phyloP scores from a whole-genome alignment of 2,113 vertebrate species.

The Haemorhous mexicanus region DNA sequence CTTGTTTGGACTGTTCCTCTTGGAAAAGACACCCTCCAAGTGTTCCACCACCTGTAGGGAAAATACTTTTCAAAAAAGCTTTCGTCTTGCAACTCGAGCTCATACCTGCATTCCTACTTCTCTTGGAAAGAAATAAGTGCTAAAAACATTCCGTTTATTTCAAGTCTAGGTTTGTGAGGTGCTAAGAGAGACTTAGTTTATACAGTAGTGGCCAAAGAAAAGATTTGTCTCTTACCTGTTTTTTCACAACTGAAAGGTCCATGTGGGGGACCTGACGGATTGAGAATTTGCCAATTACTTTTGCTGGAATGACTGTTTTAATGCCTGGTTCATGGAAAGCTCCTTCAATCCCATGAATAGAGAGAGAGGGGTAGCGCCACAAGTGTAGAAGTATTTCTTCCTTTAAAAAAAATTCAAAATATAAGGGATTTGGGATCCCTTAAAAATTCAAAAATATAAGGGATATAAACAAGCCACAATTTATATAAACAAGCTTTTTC shows the following conservation, averaged over 20 bases:
- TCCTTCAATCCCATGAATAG: conserved; percentile 90
- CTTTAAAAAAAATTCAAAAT: conserved; percentile 62
- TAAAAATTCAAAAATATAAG: not conserved
- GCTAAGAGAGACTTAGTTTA: not conserved
- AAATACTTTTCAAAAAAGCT: not conserved
- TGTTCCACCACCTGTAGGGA: conserved; percentile 69
- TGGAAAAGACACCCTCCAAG: conserved; percentile 80
- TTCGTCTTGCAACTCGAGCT: not conserved
- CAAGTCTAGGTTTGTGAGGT: not conserved
- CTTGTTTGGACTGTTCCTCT: conserved; percentile 85
- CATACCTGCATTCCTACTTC: not conserved
- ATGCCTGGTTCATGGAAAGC: conserved; percentile 82
- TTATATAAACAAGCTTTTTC: not conserved
- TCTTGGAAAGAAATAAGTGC: not conserved
- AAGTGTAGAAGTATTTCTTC: conserved; percentile 85
- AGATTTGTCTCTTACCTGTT: conserved; percentile 74
- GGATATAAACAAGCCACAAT: not conserved
- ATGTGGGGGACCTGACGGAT: conserved; percentile 89
- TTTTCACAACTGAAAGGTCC: conserved; percentile 78
- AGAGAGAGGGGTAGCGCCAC: conserved; percentile 88
- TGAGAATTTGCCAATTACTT: conserved; percentile 90
- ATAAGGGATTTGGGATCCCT: not conserved
- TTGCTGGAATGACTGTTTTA: conserved; percentile 90
- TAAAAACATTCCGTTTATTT: not conserved
- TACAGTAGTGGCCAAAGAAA: not conserved